These are phyloP conservation scores for Pammene aurita DNA, from an alignment of 2,888 invertebrate genomes.

Conservation along the genomic window DNA sequence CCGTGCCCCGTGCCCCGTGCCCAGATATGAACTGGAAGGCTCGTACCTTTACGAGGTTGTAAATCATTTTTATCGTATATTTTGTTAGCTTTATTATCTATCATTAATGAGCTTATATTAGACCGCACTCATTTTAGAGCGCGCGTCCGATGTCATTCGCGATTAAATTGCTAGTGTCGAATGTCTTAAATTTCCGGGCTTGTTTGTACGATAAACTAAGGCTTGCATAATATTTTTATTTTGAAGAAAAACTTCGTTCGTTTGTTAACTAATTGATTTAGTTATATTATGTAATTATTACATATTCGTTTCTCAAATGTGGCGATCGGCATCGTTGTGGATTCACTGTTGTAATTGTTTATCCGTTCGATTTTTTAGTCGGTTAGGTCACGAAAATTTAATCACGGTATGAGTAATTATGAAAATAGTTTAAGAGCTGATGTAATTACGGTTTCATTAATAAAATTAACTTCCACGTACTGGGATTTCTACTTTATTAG, in stretches of 20 bases:
- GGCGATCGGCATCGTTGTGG: constrained; percentile 59
- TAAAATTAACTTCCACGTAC: constrained; percentile 80
- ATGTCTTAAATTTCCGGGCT: constrained; percentile 54
- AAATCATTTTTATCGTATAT: constrained; percentile 82
- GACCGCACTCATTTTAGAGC: constrained; percentile 61
- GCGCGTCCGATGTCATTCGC: constrained; percentile 55
- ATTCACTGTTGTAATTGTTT: constrained; percentile 68
- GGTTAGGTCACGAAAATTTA: constrained; percentile 72
- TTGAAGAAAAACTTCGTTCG: constrained; percentile 48
- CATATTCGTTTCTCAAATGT: constrained; percentile 65
- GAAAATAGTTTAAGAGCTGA: constrained; percentile 77
- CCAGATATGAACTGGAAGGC: constrained; percentile 64
- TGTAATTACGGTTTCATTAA: constrained; percentile 78
- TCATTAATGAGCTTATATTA: constrained; percentile 65
- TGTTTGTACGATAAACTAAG: constrained; percentile 63
- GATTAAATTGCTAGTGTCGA: constrained; percentile 73
- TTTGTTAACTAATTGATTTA: constrained; percentile 42
- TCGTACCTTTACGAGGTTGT: constrained; percentile 81
- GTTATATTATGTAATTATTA: constrained; percentile 55
- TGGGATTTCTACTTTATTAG: constrained; percentile 81
- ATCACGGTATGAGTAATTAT: constrained; percentile 74
- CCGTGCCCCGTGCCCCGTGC: constrained; percentile 17
- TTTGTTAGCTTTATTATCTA: constrained; percentile 81
- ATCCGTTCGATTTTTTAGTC: constrained; percentile 69
- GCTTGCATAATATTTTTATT: constrained; percentile 67